Evolutionary conservation across 2,797 vertebrate species (phyloP).

Genomic region (Poeciliopsis presidionis): DNA sequence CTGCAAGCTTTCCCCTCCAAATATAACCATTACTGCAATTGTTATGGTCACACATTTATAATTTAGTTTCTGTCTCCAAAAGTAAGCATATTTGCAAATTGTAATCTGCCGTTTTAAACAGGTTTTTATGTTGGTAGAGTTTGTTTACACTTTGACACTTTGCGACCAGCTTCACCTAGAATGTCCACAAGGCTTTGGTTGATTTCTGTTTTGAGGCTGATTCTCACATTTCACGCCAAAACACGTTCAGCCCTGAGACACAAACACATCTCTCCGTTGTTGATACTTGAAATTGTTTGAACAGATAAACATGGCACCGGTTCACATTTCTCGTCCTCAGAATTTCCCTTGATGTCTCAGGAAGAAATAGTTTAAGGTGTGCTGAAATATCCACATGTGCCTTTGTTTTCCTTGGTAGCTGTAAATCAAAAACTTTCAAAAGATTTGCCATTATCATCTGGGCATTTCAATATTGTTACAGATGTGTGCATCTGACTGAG

Average conservation of each 20-base stretch:
- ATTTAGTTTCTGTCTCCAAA: background rate
- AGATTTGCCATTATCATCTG: background rate
- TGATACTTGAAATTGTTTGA: constrained; percentile 1
- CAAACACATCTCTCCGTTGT: background rate
- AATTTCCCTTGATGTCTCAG: background rate
- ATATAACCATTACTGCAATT: background rate
- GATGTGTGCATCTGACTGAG: background rate
- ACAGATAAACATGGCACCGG: background rate
- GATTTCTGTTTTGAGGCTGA: background rate
- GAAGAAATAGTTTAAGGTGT: background rate
- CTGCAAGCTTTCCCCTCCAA: background rate
- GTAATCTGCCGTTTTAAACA: background rate
- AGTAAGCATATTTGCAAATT: background rate
- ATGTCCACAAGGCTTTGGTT: background rate
- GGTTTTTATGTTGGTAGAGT: background rate
- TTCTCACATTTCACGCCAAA: background rate
- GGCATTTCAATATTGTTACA: too few relatives aligned
- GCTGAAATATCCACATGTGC: background rate
- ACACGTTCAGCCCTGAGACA: background rate
- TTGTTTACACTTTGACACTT: background rate
- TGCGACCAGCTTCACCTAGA: background rate
- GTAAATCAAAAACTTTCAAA: background rate
- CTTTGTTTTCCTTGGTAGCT: background rate
- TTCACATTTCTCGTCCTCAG: background rate
- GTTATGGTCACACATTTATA: background rate